These are phyloP conservation scores for Lithophane socia DNA, from an alignment of 2,888 invertebrate genomes.

Conservation along the genomic window DNA sequence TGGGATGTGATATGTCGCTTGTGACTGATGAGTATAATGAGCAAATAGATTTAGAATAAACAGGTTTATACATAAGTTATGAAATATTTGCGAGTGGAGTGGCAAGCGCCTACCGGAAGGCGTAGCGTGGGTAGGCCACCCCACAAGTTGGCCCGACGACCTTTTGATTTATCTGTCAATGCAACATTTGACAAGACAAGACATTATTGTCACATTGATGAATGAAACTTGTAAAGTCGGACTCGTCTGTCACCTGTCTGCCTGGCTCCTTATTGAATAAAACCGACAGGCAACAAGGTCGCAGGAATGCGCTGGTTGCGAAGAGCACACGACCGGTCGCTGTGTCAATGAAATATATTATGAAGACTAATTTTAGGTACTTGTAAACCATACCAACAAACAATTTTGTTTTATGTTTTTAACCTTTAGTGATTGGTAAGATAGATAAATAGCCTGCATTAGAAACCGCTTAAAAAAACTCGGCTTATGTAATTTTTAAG, in stretches of 20 bases:
- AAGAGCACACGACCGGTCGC: neutral
- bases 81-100: conserved; percentile 3
- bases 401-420: neutral
- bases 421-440: neutral
- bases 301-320: neutral
- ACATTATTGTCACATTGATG: neutral
- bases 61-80: neutral
- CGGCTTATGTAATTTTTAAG: neutral
- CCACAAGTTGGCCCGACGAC: neutral
- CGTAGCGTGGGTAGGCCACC: neutral
- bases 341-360: neutral
- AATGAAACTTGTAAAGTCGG: neutral
- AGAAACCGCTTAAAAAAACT: neutral
- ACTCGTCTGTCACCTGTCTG: neutral
- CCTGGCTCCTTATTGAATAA: neutral
- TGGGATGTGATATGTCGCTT: conserved; percentile 92
- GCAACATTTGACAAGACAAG: neutral
- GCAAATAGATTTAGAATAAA: conserved; percentile 21
- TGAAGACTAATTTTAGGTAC: neutral
- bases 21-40: conserved; percentile 40
- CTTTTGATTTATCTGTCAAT: no score
- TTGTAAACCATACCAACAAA: neutral
- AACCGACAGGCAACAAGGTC: neutral
- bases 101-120: neutral
- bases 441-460: neutral